Evolutionary conservation across 2,888 invertebrate genomes (phyloP).

Genomic region (Leptinotarsa tumamoca): DNA sequence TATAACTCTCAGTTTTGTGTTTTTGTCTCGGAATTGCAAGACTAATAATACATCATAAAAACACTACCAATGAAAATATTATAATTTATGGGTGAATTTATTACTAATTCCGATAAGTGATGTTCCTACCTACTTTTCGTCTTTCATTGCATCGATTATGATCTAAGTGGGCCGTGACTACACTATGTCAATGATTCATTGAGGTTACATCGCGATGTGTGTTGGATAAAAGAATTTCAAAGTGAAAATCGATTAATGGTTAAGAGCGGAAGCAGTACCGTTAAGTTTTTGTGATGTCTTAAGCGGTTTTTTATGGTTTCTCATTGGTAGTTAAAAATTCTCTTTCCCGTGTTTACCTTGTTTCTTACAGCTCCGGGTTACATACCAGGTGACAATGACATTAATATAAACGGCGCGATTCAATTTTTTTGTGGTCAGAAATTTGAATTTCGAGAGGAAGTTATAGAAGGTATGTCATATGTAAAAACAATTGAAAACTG

Average conservation of each 20-base stretch:
- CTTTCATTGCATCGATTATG: constrained; percentile 9
- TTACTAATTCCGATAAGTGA: constrained; percentile 3
- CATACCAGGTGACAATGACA: no score
- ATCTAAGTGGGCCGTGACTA: constrained; percentile 43
- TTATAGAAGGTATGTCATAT: no score
- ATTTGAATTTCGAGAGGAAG: no score
- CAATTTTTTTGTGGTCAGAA: no score
- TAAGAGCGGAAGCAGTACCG: not conserved
- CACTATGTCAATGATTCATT: constrained; percentile 40
- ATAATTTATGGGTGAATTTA: not conserved
- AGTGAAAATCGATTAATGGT: constrained; percentile 18
- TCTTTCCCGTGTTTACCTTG: not conserved
- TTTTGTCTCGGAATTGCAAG: no score
- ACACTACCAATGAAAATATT: no score
- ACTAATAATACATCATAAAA: no score
- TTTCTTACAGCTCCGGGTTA: not conserved
- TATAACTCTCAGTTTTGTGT: no score
- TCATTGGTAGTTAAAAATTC: not conserved
- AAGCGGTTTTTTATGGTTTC: not conserved
- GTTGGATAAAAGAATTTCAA: not conserved
- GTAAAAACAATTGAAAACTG: no score
- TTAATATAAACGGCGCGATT: no score
- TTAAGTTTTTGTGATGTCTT: not conserved
- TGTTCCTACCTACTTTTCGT: constrained; percentile 4
- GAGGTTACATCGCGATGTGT: constrained; percentile 28